Base-by-base conservation (phyloP, 2,888 invertebrate genomes). In the Sussaba pulchella region DNA sequence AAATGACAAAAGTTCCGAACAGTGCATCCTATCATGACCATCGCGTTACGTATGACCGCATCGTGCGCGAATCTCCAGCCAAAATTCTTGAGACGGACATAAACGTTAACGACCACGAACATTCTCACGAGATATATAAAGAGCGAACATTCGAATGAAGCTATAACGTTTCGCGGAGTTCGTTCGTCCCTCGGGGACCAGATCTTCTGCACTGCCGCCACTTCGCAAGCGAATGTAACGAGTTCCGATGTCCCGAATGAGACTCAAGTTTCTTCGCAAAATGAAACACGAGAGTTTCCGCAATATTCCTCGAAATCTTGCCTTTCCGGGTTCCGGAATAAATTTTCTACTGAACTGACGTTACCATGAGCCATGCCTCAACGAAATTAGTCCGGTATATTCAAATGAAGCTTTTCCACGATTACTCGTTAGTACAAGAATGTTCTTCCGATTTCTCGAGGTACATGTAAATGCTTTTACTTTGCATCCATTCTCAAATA, bases 171-270 rank as follows among this genome's bases (percentile, higher is more conserved):
- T 36, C 3, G 12, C 6, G 41, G 39, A 41, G 61, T 39, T 41
- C 19, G 41, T n/a, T 61, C 39, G 21, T 61, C 39, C 21, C 61
- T 41, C n/a, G 8, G 57, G 17, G 57, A 59, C 19, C 19, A 2
- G 17, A 36, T 17, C 19, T 24, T 59, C 57, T 10, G 10, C 36
- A 19, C 17, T 59, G 31, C 17, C 12, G 36, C 57, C 21, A 61
- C 61, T 41, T 61, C 12, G 41, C 39, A 61, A 39, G 39, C 21
- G n/a, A 21, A 10, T 39, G 36, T 41, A 39, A 61, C 41, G 61
- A 39, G 61, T 61, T 61, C 61, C 57, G 39, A 41, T 41, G 41
- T 39, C 10, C 61, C 61, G 61, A 41, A 39, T 39, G 10, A 61
- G 61, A 39, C 19, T 12, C 31, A n/a, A 61, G 41, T 61, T 61